Percentiles rank a stretch among this genome's conserved stretches.
Conservation (phyloP, 2,888 invertebrate species). For the Pandemis corylana region DNA sequence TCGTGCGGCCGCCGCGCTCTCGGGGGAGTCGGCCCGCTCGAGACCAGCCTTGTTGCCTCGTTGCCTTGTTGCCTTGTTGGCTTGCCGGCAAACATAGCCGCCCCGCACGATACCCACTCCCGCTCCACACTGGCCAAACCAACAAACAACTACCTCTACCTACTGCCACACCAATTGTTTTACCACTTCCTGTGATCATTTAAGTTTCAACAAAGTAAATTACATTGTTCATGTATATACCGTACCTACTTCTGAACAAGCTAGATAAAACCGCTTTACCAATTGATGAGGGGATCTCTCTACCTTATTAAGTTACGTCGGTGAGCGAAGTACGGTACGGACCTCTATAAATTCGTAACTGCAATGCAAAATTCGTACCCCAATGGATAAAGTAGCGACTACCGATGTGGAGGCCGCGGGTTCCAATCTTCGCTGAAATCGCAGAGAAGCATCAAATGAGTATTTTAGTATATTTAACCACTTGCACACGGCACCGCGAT, state of each 20-base stretch:
- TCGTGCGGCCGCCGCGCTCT: conserved; percentile 69
- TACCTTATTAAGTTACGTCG: conserved; percentile 36
- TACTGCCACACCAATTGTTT: conserved; percentile 27
- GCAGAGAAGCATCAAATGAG: not conserved
- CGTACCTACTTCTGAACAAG: conserved; percentile 15
- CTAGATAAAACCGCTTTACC: conserved; percentile 36
- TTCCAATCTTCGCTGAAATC: conserved; percentile 30
- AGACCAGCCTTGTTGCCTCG: conserved; percentile 54
- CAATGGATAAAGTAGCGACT: conserved; percentile 23
- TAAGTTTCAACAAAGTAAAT: conserved; percentile 32
- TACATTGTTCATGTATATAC: conserved; percentile 23
- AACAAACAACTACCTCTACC: conserved; percentile 56
- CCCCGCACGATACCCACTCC: conserved; percentile 63
- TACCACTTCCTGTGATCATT: conserved; percentile 33
- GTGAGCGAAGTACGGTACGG: conserved; percentile 23
- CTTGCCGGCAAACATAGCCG: conserved; percentile 64
- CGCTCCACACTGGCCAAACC: conserved; percentile 49
- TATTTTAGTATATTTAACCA: conserved; percentile 19
- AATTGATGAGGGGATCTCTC: conserved; percentile 36
- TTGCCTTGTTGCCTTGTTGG: conserved; percentile 37
- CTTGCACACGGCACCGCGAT: not conserved
- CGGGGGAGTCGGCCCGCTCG: conserved; percentile 68
- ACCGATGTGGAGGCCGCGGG: conserved; percentile 28
- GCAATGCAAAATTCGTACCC: conserved; percentile 38
- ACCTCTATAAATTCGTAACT: conserved; percentile 40